Percentiles rank a stretch among this genome's conserved stretches.
Conservation (phyloP, 1,140 invertebrate genomes). For the Zaprionus ornatus region DNA sequence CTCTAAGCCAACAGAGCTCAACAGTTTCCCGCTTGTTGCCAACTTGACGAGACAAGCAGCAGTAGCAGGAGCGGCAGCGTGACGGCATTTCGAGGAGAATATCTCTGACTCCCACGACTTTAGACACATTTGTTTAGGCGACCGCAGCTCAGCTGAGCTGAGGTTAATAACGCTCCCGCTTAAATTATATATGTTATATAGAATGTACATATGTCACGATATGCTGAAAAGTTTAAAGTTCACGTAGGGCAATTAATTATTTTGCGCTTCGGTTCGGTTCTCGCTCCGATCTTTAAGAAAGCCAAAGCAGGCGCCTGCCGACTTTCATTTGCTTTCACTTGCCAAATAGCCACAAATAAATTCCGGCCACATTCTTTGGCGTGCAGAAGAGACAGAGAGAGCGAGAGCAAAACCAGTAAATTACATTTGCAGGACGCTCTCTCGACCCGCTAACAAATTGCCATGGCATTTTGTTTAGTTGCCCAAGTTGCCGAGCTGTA, state of each 20-base stretch:
- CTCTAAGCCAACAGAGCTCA: constrained; percentile 36
- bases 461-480: constrained; percentile 46
- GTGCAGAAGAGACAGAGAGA: not conserved
- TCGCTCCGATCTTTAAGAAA: constrained; percentile 20
- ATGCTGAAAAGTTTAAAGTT: constrained; percentile 19
- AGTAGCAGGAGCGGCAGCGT: constrained; percentile 10
- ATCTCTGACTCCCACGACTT: constrained; percentile 42
- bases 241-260: constrained; percentile 23
- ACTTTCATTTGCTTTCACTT: constrained; percentile 56
- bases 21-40: constrained; percentile 60
- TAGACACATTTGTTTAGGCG: constrained; percentile 46
- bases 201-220: not conserved
- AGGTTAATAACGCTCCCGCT: constrained; percentile 21
- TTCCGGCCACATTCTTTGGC: constrained; percentile 50
- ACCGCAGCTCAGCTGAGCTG: constrained; percentile 28
- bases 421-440: constrained; percentile 55
- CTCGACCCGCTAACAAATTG: constrained; percentile 58
- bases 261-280: not conserved
- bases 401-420: constrained; percentile 49
- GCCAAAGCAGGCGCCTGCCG: constrained; percentile 15
- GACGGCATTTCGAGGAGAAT: constrained; percentile 38
- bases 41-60: constrained; percentile 31
- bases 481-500: constrained; percentile 6
- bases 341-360: constrained; percentile 64
- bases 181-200: not conserved